Conservation (phyloP, 30 jellyfish, hydroid and myxozoan species). For the Pseudorhiza aurosa region DNA sequence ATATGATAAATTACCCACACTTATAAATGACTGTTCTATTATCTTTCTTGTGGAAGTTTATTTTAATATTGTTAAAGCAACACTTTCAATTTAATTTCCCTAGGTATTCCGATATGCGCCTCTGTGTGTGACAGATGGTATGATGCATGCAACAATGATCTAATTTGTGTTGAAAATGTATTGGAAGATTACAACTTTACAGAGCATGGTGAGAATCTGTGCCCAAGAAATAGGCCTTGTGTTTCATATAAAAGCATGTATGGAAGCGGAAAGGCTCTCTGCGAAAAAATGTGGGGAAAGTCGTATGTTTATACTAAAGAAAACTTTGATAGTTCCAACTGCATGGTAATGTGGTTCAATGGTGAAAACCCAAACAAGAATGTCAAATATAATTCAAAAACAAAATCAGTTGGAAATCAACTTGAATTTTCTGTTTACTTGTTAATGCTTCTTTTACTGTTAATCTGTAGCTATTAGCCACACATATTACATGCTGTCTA, state of each 20-base stretch:
- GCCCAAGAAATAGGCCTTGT: conserved; percentile 82
- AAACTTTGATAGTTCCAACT: conserved; percentile 62
- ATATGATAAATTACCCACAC: too few species aligned
- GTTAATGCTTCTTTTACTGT: not conserved
- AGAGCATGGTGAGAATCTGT: conserved; percentile 60
- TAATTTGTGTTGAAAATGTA: conserved; percentile 79
- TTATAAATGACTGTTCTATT: too few species aligned
- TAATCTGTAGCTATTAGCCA: too few species aligned
- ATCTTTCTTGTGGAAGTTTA: too few species aligned
- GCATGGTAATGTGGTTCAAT: conserved; percentile 86
- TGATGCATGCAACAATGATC: conserved; percentile 70
- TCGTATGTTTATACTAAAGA: conserved; percentile 64
- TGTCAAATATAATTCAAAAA: conserved; percentile 2
- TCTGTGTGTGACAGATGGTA: conserved; percentile 86
- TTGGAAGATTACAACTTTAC: conserved; percentile 72
- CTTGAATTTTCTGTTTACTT: not conserved
- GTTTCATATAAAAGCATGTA: conserved; percentile 71
- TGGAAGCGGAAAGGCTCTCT: conserved; percentile 78
- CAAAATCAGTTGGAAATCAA: not conserved
- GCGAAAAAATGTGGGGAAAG: conserved; percentile 87
- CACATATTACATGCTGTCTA: too few species aligned
- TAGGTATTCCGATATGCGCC: conserved; percentile 89
- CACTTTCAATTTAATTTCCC: too few species aligned
- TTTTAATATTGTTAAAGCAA: too few species aligned
- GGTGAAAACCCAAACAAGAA: conserved; percentile 59